Evolutionary conservation across 37 sponge, comb jelly and placozoan species (phyloP).

Genomic region (Crambe crambe): DNA sequence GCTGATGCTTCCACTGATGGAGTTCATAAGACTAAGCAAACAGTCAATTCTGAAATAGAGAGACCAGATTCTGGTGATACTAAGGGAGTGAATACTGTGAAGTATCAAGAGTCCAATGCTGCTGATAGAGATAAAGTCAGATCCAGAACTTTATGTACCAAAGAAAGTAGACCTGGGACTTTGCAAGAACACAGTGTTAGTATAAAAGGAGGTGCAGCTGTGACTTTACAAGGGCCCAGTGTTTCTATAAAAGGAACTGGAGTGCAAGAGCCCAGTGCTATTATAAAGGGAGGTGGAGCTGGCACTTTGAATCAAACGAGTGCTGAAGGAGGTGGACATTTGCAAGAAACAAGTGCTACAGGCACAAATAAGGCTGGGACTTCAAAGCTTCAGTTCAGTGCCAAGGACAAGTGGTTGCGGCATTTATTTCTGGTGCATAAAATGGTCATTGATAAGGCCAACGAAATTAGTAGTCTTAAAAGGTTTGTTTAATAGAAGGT

Average conservation of each 20-base stretch:
- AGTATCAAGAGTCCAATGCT: too few relatives aligned
- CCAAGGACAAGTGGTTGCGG: slow-evolving; percentile 45
- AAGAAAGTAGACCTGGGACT: not conserved
- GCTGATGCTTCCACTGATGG: not conserved
- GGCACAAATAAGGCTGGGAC: not conserved
- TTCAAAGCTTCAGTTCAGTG: not conserved
- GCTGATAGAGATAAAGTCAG: not conserved
- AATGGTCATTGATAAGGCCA: slow-evolving; percentile 52
- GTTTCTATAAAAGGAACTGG: too few relatives aligned
- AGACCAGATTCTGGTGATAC: too few relatives aligned
- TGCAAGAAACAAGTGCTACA: not conserved
- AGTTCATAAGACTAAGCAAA: not conserved
- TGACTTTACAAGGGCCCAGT: too few relatives aligned
- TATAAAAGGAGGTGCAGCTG: too few relatives aligned
- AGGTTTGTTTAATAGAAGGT: slow-evolving; percentile 58
- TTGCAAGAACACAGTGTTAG: not conserved
- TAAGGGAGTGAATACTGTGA: too few relatives aligned
- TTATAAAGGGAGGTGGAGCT: not conserved
- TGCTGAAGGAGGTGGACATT: not conserved
- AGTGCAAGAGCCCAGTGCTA: too few relatives aligned
- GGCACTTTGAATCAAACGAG: not conserved
- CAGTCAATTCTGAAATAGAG: too few relatives aligned
- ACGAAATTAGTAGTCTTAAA: slow-evolving; percentile 50
- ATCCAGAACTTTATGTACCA: too few relatives aligned
- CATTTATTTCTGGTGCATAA: slow-evolving; percentile 60